These are phyloP conservation scores for Enteromius mattozi DNA, from an alignment of 2,797 vertebrate species.

Conservation along the genomic window DNA sequence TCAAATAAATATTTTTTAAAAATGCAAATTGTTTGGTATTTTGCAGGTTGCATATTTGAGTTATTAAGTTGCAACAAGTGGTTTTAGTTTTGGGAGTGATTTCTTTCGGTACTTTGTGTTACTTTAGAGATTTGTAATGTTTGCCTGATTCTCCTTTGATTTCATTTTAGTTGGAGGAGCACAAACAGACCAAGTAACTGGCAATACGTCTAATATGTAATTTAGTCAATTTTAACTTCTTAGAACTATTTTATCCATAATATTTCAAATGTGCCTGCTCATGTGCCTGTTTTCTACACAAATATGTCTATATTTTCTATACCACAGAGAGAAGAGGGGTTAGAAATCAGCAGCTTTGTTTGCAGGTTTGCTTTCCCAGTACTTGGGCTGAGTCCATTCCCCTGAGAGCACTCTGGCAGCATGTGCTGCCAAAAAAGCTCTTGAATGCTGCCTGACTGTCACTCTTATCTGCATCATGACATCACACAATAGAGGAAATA, in stretches of 20 bases:
- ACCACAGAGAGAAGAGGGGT: conserved; percentile 18
- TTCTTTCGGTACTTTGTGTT: not conserved
- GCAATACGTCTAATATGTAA: not conserved
- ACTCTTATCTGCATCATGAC: conserved; percentile 45
- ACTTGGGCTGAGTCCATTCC: conserved; percentile 36
- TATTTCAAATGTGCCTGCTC: not conserved
- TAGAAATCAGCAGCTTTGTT: conserved; percentile 41
- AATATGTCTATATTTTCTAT: conserved; percentile 32
- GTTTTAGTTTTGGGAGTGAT: not conserved
- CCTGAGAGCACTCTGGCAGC: conserved; percentile 45
- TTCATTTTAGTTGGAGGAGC: not conserved
- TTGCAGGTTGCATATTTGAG: not conserved
- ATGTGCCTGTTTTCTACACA: not conserved
- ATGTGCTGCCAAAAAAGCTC: conserved; percentile 50
- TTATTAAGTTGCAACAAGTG: not conserved
- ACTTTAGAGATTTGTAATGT: not conserved
- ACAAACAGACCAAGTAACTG: not conserved
- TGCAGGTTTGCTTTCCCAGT: conserved; percentile 45
- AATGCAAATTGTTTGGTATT: too few relatives aligned
- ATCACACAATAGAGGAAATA: conserved; percentile 52
- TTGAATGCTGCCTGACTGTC: conserved; percentile 47
- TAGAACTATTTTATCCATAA: not conserved
- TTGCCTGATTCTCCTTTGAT: not conserved
- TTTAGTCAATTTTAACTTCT: conserved; percentile 4
- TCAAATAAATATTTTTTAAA: too few relatives aligned